Conservation (phyloP, 2,888 invertebrate species). For the Acrocyrtus sp. region DNA sequence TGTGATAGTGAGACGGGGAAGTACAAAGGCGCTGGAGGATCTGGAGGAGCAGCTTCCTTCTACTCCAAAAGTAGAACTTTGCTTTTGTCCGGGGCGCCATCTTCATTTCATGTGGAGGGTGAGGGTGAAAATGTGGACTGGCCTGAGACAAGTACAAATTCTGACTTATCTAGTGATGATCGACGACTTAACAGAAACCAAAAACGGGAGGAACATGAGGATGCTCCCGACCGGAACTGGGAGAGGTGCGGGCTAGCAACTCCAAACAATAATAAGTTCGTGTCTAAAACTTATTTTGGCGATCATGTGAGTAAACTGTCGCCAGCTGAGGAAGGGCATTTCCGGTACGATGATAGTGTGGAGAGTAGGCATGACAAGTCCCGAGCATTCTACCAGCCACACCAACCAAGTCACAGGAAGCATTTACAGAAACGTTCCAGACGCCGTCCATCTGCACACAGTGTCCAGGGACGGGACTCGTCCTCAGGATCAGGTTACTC, state of each 20-base stretch:
- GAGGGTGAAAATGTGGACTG: conserved; percentile 24
- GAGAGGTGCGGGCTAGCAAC: neutral
- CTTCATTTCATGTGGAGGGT: neutral
- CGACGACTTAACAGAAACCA: neutral
- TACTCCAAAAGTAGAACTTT: neutral
- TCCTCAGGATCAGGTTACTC: conserved; percentile 23
- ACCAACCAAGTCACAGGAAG: neutral
- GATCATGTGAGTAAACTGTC: conserved; percentile 9
- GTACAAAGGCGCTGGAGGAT: too few species aligned
- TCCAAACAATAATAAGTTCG: conserved; percentile 2
- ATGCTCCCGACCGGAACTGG: neutral
- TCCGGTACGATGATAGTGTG: too few species aligned
- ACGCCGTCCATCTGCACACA: conserved; percentile 2
- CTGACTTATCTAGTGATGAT: conserved; percentile 28
- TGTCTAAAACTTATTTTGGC: conserved; percentile 33
- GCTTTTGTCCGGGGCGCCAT: neutral
- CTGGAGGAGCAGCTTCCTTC: neutral
- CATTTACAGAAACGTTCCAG: conserved; percentile 3
- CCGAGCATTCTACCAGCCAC: neutral
- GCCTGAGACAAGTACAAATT: conserved; percentile 38
- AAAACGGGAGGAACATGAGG: neutral
- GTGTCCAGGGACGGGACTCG: neutral
- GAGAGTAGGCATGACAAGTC: neutral
- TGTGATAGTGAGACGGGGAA: neutral
- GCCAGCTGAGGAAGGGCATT: neutral